Conservation (phyloP, 2,797 vertebrate species). For the Sphaeramia orbicularis region DNA sequence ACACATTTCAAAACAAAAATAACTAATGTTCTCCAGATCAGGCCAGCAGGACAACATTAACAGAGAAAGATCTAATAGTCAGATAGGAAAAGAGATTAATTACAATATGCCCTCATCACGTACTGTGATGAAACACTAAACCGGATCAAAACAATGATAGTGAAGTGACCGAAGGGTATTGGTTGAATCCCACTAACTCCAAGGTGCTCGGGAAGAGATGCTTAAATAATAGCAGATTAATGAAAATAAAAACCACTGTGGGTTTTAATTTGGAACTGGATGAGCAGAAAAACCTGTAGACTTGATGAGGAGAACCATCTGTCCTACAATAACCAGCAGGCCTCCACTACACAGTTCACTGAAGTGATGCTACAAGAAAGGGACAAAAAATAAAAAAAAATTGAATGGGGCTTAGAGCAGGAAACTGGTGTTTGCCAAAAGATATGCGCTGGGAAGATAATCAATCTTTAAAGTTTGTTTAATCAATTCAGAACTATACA, state of each 20-base stretch:
- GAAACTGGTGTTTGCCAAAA: constrained; percentile 50
- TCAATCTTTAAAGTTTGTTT: constrained; percentile 72
- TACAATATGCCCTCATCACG: constrained; percentile 68
- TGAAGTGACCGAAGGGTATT: constrained; percentile 39
- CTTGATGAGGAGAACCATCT: constrained; percentile 69
- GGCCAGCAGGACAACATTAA: constrained; percentile 77
- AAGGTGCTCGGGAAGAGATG: constrained; percentile 41
- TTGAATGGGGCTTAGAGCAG: constrained; percentile 39
- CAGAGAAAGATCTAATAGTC: constrained; percentile 68
- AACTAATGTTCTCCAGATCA: constrained; percentile 74
- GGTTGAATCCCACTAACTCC: constrained; percentile 22
- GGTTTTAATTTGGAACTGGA: constrained; percentile 64
- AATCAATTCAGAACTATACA: constrained; percentile 67
- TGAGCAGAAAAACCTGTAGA: constrained; percentile 53
- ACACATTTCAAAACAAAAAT: constrained; percentile 78
- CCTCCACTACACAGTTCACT: constrained; percentile 50
- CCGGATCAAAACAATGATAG: constrained; percentile 53
- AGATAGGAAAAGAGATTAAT: constrained; percentile 76
- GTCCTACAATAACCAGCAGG: constrained; percentile 61
- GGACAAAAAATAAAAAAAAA: constrained; percentile 3
- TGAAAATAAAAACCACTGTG: constrained; percentile 53
- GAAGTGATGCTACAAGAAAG: constrained; percentile 41
- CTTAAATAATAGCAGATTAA: constrained; percentile 58
- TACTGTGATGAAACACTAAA: constrained; percentile 59
- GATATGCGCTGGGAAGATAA: constrained; percentile 47